phyloP scores from a whole-genome alignment of 2,888 invertebrate species.

The Cryptocephalus primarius region DNA sequence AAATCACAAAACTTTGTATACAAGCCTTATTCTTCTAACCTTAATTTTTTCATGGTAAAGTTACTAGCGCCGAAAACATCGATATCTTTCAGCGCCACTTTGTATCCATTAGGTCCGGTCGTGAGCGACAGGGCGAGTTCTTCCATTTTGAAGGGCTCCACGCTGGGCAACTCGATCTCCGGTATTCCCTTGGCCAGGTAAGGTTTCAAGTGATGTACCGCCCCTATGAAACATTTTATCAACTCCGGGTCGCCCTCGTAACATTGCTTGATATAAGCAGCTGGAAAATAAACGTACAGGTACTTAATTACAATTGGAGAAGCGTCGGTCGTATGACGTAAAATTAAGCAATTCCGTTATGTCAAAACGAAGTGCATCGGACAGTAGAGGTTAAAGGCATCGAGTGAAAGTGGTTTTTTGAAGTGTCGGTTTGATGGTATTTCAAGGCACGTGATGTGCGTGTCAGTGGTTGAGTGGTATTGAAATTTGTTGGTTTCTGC shows the following conservation, averaged over 20 bases:
- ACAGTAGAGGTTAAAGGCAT: too few species aligned
- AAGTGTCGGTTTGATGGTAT: too few species aligned
- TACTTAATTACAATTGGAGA: too few species aligned
- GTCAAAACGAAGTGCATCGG: too few species aligned
- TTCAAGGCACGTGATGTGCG: too few species aligned
- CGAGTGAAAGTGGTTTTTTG: too few species aligned
- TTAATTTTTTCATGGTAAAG: constrained; percentile 46
- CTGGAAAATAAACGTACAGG: constrained; percentile 30
- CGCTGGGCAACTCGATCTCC: constrained; percentile 53
- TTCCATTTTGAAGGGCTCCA: constrained; percentile 56
- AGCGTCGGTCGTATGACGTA: too few species aligned
- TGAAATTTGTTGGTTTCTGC: too few species aligned
- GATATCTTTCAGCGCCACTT: constrained; percentile 47
- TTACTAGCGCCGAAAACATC: constrained; percentile 54
- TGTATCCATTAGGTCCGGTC: constrained; percentile 48
- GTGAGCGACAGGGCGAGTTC: constrained; percentile 47
- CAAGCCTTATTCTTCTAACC: too few species aligned
- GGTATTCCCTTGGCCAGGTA: constrained; percentile 50
- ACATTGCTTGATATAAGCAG: constrained; percentile 58
- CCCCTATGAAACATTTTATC: constrained; percentile 44
- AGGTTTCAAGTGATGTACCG: constrained; percentile 48
- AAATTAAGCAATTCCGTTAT: too few species aligned
- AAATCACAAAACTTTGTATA: too few species aligned
- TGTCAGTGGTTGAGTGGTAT: too few species aligned
- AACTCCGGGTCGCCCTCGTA: constrained; percentile 49